Percentiles rank a stretch among this genome's conserved stretches.
phyloP scores from a whole-genome alignment of 2,888 invertebrate genomes.

The Synergus laeviventris region DNA sequence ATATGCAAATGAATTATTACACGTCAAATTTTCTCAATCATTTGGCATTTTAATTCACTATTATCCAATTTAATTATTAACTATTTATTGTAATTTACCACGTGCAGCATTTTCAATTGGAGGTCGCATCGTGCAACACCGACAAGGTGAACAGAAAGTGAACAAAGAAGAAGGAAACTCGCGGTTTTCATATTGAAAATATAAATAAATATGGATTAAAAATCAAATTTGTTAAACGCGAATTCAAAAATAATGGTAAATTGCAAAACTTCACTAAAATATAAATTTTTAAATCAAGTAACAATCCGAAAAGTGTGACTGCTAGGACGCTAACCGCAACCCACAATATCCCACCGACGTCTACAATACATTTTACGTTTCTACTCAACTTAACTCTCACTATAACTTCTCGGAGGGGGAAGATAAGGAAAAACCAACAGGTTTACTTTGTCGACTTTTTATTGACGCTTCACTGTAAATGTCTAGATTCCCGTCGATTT shows the following conservation, averaged over 20 bases:
- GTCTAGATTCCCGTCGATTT: not conserved
- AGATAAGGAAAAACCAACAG: conserved; percentile 62
- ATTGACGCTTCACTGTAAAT: conserved; percentile 51
- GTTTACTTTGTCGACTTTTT: conserved; percentile 59
- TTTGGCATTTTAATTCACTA: not conserved
- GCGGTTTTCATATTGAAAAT: conserved; percentile 43
- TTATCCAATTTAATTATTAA: not conserved
- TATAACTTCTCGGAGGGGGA: conserved; percentile 58
- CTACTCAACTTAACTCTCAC: conserved; percentile 56
- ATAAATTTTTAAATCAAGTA: not conserved
- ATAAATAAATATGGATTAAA: not conserved
- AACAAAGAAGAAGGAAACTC: conserved; percentile 42
- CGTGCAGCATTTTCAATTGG: conserved; percentile 67
- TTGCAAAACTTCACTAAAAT: not conserved
- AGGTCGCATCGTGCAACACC: conserved; percentile 46
- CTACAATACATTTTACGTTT: conserved; percentile 61
- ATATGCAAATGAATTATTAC: too few species aligned
- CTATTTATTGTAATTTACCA: conserved; percentile 61
- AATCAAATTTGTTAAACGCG: not conserved
- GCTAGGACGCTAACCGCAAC: conserved; percentile 56
- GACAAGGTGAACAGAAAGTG: conserved; percentile 40
- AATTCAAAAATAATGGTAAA: not conserved
- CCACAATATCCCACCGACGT: conserved; percentile 62
- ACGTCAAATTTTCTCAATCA: not conserved
- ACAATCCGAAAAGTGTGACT: conserved; percentile 45